Evolutionary conservation across 2,797 vertebrate genomes (phyloP).

Genomic region (Bryconaethiops microstoma): DNA sequence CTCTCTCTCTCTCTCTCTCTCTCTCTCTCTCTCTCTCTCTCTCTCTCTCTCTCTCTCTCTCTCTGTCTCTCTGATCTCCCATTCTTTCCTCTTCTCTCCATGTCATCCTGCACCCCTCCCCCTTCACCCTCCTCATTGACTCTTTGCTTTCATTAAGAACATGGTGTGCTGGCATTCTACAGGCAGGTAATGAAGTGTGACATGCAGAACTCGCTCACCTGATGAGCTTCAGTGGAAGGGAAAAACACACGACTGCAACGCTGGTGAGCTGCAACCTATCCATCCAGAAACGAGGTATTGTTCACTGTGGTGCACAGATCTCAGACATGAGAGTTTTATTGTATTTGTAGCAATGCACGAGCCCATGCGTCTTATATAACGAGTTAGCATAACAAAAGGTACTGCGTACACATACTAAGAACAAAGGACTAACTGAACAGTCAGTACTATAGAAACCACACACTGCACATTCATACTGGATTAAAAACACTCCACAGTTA

Average conservation of each 20-base stretch:
- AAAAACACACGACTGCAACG: background rate
- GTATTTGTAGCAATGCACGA: background rate
- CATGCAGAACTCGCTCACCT: slow-evolving; percentile 16
- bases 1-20: too few relatives aligned
- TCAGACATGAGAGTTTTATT: background rate
- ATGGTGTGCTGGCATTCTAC: background rate
- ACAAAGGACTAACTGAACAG: too few relatives aligned
- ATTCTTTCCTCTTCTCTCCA: background rate
- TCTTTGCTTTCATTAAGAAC: background rate
- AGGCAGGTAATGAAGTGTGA: slow-evolving; percentile 36
- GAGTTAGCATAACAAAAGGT: too few relatives aligned
- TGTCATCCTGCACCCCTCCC: background rate
- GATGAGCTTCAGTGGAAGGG: slow-evolving; percentile 22
- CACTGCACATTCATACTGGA: background rate
- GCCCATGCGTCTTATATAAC: too few relatives aligned
- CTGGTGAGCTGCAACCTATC: background rate
- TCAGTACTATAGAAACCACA: background rate
- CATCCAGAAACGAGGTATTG: too few relatives aligned
- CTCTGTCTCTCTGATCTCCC: background rate
- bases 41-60: background rate
- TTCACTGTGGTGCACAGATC: background rate
- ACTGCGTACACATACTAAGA: too few relatives aligned
- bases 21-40: too few relatives aligned
- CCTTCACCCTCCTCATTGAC: background rate
- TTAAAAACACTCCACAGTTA: background rate